phyloP scores from a whole-genome alignment of 2,113 vertebrate genomes.

The Zosterops lateralis region DNA sequence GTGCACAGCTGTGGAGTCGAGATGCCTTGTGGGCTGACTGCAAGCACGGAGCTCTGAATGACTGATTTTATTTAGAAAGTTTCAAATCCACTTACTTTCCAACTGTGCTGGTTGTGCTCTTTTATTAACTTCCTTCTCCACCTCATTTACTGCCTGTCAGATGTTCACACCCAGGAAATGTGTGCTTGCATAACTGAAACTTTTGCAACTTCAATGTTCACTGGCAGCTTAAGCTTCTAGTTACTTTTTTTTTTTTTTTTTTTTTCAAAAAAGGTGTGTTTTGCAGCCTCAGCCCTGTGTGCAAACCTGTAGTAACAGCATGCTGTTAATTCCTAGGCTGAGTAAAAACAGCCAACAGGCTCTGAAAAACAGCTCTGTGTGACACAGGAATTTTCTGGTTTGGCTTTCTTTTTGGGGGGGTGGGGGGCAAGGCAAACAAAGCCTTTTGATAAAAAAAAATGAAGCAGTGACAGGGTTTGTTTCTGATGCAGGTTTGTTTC shows the following conservation, averaged over 20 bases:
- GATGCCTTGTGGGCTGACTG: neutral
- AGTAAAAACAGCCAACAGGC: neutral
- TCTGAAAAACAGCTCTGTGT: neutral
- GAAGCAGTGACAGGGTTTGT: neutral
- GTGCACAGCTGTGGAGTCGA: neutral
- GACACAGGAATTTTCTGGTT: neutral
- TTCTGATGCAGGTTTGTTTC: neutral
- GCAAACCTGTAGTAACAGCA: neutral
- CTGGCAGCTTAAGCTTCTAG: neutral
- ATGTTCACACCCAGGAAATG: slow-evolving; percentile 51
- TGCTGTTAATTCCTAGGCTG: neutral
- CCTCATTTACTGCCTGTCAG: slow-evolving; percentile 14
- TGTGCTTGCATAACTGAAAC: slow-evolving; percentile 47
- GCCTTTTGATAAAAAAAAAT: neutral
- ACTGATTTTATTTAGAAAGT: slow-evolving; percentile 2
- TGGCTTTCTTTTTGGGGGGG: too few relatives aligned
- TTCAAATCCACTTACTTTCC: slow-evolving; percentile 30
- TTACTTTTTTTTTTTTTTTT: neutral
- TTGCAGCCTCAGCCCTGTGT: neutral
- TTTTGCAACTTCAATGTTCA: neutral
- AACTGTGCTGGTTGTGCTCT: neutral
- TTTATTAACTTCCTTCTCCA: slow-evolving; percentile 53
- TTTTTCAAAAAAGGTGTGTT: neutral
- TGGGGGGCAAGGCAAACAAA: neutral
- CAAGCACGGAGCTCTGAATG: neutral